Evolutionary conservation across 1,140 invertebrate species (phyloP).

Genomic region (Atopsyche davidsoni): DNA sequence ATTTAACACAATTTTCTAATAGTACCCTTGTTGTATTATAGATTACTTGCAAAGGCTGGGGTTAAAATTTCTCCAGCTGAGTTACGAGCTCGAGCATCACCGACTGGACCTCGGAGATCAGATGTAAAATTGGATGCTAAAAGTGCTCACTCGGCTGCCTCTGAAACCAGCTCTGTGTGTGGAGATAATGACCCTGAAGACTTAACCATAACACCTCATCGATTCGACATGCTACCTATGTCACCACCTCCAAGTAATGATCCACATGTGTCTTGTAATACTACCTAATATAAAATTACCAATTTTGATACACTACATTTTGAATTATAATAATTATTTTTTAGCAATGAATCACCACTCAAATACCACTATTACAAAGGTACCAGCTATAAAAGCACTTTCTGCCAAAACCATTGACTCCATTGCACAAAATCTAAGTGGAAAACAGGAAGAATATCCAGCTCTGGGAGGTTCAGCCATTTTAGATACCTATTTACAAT

Average conservation of each 20-base stretch:
- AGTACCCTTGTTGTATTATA: constrained; percentile 36
- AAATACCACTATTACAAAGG: constrained; percentile 54
- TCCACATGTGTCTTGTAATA: constrained; percentile 29
- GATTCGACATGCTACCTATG: constrained; percentile 44
- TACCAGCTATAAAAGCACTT: constrained; percentile 51
- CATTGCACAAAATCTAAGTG: constrained; percentile 36
- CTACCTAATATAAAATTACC: neutral
- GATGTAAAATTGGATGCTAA: constrained; percentile 70
- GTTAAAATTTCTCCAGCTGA: constrained; percentile 81
- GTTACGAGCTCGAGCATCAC: constrained; percentile 71
- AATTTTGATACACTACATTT: constrained; percentile 4
- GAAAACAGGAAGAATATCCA: constrained; percentile 43
- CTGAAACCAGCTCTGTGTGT: constrained; percentile 63
- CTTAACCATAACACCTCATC: constrained; percentile 53
- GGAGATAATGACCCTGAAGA: constrained; percentile 77
- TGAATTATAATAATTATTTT: constrained; percentile 19
- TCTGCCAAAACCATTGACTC: constrained; percentile 59
- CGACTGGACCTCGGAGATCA: constrained; percentile 71
- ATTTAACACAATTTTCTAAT: neutral
- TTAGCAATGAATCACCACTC: constrained; percentile 49
- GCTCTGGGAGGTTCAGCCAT: constrained; percentile 65
- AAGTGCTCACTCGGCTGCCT: constrained; percentile 51
- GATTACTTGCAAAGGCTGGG: constrained; percentile 76
- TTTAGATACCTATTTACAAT: constrained; percentile 76
- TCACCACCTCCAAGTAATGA: constrained; percentile 44